A percentile compares a stretch with the other conserved stretches of the same genome.
phyloP scores from a whole-genome alignment of 2,113 vertebrate genomes.

The Elanoides forficatus region DNA sequence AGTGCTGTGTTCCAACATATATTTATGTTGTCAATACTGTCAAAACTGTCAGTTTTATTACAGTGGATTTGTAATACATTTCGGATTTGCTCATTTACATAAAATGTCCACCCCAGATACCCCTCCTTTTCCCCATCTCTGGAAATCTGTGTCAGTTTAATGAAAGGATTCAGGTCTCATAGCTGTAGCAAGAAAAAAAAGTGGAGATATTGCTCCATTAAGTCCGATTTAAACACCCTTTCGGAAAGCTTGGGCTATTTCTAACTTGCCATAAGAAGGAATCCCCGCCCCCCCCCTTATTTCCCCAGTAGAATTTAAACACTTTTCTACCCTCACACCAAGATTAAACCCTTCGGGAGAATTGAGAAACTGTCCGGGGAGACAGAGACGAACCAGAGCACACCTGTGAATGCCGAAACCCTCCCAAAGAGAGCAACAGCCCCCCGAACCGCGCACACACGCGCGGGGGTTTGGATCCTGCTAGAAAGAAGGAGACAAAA shows the following conservation, averaged over 20 bases:
- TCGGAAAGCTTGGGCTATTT: constrained; percentile 51
- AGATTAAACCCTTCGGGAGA: background rate
- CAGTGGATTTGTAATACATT: constrained; percentile 76
- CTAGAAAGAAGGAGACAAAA: constrained; percentile 35
- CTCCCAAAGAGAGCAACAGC: background rate
- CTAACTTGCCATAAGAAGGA: constrained; percentile 45
- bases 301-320: background rate
- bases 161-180: constrained; percentile 63
- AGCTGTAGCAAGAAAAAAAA: background rate
- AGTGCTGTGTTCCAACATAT: constrained; percentile 79
- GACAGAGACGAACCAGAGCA: background rate
- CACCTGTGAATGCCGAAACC: background rate
- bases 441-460: background rate
- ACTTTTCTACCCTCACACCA: background rate
- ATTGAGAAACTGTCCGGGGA: background rate
- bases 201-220: constrained; percentile 28
- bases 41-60: constrained; percentile 82
- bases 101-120: constrained; percentile 72
- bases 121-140: constrained; percentile 58
- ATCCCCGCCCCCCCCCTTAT: background rate
- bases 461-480: background rate
- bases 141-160: constrained; percentile 68
- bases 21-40: constrained; percentile 83
- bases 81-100: constrained; percentile 79
- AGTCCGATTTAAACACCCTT: constrained; percentile 41